Base-by-base conservation (phyloP, 2,113 vertebrate species). In the Leucopternis melanops region DNA sequence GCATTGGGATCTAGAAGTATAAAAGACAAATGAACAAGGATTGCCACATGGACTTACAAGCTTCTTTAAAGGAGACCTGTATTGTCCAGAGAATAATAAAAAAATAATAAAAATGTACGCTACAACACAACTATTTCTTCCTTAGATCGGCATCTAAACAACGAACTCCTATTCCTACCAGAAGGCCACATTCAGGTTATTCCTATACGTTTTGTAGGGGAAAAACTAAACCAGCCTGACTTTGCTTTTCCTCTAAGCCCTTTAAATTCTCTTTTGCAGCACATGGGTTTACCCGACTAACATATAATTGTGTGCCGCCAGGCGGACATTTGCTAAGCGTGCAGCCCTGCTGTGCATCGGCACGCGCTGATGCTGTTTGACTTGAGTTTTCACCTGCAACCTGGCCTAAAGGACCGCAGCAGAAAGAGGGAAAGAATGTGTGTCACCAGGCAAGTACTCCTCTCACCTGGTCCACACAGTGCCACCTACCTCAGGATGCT, bases 101-200 rank as follows among this genome's bases (percentile, higher is more conserved):
- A 61, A 96, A 72, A 72, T 50, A 94, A 63, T 18, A 42, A 71
- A n/a, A 70, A 95, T 5, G 23, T 19, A 90, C 81, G 72, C 66
- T 74, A 86, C 50, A 89, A 57, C 8, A 34, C 25, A 65, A 83
- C 47, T 42, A 57, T 78, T 94, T 77, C 66, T 87, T 77, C 92
- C n/a, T 40, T 85, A 65, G 22, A 85, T 86, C 86, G 92, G 63
- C 83, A 92, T 95, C 97, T 92, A 96, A 95, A 79, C 40, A 94
- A 94, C 2, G 9, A 57, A 92, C 52, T 97, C 58, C 86, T 97
- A 44, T 92, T 96, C 73, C 93, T 95, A 92, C 42, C 75, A 87
- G 91, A 97, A 96, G 62, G 75, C 90, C 85, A 81, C 65, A 95
- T 89, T 94, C 77, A 91, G 47, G 81, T 96, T 95, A 93, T 75